Evolutionary conservation across 2,888 invertebrate genomes (phyloP).

Genomic region (Pyrochroa serraticornis): DNA sequence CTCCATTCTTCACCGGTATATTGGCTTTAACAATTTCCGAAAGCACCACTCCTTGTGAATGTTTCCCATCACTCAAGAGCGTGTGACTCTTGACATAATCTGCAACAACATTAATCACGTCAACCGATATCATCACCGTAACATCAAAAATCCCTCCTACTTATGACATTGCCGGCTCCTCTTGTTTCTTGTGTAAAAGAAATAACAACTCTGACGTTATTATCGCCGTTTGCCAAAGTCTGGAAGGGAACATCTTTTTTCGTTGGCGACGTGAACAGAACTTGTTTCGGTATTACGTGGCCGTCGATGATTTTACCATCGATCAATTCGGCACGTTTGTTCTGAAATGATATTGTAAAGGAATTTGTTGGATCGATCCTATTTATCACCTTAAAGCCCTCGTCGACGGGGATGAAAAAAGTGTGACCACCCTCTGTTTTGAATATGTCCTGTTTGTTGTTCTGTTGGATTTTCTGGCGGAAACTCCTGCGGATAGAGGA

Average conservation of each 20-base stretch:
- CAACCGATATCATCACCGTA: background rate
- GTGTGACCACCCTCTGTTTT: slow-evolving; percentile 81
- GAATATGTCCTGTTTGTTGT: slow-evolving; percentile 76
- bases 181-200: slow-evolving; percentile 77
- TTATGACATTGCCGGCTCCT: slow-evolving; percentile 63
- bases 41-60: slow-evolving; percentile 82
- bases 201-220: slow-evolving; percentile 82
- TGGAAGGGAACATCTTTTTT: slow-evolving; percentile 74
- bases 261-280: slow-evolving; percentile 85
- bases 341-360: slow-evolving; percentile 37
- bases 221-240: slow-evolving; percentile 83
- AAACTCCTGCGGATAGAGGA: slow-evolving; percentile 65
- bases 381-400: slow-evolving; percentile 78
- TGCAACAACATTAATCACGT: slow-evolving; percentile 52
- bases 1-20: slow-evolving; percentile 91
- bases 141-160: slow-evolving; percentile 55
- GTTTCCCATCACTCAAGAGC: slow-evolving; percentile 75
- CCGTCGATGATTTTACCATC: slow-evolving; percentile 87
- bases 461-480: slow-evolving; percentile 74
- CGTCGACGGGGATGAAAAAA: slow-evolving; percentile 90
- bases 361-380: slow-evolving; percentile 7
- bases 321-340: slow-evolving; percentile 65
- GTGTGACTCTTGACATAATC: slow-evolving; percentile 89
- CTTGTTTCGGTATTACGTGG: slow-evolving; percentile 86
- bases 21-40: slow-evolving; percentile 88